Evolutionary conservation across 2,113 vertebrate species (phyloP).

Genomic region (Isichthys henryi): DNA sequence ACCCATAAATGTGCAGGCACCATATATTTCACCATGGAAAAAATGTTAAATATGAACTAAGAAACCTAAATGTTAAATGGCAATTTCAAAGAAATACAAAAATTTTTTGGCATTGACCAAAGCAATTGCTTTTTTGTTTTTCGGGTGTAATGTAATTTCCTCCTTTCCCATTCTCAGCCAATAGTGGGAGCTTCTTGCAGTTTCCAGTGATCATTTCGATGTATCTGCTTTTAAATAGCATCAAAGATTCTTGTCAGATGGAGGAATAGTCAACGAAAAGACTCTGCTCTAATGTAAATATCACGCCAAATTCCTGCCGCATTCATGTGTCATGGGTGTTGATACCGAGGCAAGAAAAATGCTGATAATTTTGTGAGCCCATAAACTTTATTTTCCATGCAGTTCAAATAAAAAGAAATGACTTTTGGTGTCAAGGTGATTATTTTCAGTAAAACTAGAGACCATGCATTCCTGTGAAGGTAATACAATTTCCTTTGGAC

Average conservation of each 20-base stretch:
- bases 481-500: background rate
- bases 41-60: background rate
- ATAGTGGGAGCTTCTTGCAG: background rate
- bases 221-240: background rate
- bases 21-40: background rate
- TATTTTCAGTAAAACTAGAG: background rate
- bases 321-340: background rate
- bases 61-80: background rate
- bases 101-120: background rate
- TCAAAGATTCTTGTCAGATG: background rate
- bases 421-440: background rate
- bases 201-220: background rate
- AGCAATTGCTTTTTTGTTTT: background rate
- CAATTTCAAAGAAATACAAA: background rate
- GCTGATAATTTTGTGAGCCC: background rate
- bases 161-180: background rate
- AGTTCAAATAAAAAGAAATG: conserved; percentile 7
- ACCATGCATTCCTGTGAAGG: background rate
- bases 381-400: background rate
- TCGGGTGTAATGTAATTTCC: background rate
- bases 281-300: background rate
- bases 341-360: background rate
- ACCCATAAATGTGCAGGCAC: background rate
- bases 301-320: background rate
- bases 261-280: background rate